Evolutionary conservation across 2,113 vertebrate genomes (phyloP), one percentile per base, ranked within the genome.

Genomic region (Peromyscus maniculatus): DNA sequence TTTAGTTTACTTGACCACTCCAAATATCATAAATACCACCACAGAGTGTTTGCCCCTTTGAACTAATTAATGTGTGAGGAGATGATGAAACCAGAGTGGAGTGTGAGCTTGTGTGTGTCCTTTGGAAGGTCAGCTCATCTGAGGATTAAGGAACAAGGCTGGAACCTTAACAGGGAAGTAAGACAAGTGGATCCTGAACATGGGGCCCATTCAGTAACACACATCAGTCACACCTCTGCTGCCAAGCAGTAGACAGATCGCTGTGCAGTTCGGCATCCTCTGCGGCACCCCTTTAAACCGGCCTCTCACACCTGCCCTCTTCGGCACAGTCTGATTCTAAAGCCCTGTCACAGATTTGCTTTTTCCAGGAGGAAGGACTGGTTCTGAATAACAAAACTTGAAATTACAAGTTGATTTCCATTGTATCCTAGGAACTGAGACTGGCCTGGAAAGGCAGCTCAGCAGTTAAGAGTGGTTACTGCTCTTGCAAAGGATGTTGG

Each of bases 61-160:
- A 96, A 94, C 71, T 92, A 83, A 93, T 80, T 92, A 83, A 93
- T 80, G n/a, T 74, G 5, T 89, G 49, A 90, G 15, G 36, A 62
- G 12, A 74, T 87, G 69, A 82, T 91, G 77, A 91, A 91, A 59
- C 96, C 36, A 52, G 72, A 95, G 67, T 36, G 93, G 78, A 89
- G 33, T 52, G 26, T 86, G 86, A 94, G 84, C 5, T 83, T 86
- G 6, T 55, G 33, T 7, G 36, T 93, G 57, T 49, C 36, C 46
- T 92, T 96, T 71, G 31, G 66, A 78, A 57, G 31, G 80, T 93
- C 31, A 31, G 52, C 19, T 87, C 28, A 77, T 92, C 49, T 96
- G 52, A 71, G 21, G n/a, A 59, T 16, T 22, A 24, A 19, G 43
- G 46, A 71, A 22, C n/a, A 36, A 5, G 46, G 91, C 16, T 77